A percentile compares a stretch with the other conserved stretches of the same genome.
Conservation (phyloP, 2,113 vertebrate genomes). For the Pao palembangensis region DNA sequence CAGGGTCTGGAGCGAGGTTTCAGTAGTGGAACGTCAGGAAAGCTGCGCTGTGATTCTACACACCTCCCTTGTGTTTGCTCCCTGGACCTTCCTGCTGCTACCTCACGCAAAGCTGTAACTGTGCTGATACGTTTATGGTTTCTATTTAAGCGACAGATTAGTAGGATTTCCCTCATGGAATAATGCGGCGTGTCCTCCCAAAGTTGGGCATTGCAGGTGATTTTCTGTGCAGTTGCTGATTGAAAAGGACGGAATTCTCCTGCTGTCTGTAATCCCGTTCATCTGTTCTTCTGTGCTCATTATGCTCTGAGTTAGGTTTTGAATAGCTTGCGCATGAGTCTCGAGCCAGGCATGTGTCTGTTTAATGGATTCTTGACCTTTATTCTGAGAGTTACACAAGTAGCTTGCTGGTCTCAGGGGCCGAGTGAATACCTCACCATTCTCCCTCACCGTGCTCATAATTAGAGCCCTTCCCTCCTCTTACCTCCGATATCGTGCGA, state of each 20-base stretch:
- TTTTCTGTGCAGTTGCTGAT: conserved; percentile 20
- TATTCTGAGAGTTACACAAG: conserved; percentile 42
- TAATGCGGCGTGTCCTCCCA: conserved; percentile 8
- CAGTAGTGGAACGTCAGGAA: conserved; percentile 1
- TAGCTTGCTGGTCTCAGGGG: conserved; percentile 19
- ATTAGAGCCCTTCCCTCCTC: conserved; percentile 53
- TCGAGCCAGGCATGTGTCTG: conserved; percentile 14
- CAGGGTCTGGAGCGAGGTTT: no score
- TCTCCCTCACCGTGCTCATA: conserved; percentile 30
- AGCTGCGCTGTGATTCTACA: conserved; percentile 12
- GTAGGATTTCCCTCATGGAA: conserved; percentile 5
- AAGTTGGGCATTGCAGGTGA: conserved; percentile 10
- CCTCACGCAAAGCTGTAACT: conserved; percentile 7
- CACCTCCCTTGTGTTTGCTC: background rate
- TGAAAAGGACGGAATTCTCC: conserved; percentile 24
- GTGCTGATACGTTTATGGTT: conserved; percentile 21
- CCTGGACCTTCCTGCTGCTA: background rate
- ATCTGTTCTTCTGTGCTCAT: conserved; percentile 6
- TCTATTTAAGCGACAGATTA: conserved; percentile 15
- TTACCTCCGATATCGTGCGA: conserved; percentile 14
- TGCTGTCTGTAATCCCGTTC: conserved; percentile 22
- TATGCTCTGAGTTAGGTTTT: conserved; percentile 5
- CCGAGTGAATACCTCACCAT: conserved; percentile 28
- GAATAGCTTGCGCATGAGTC: background rate
- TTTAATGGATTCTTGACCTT: conserved; percentile 48